These are phyloP conservation scores for Thecophora atra DNA, from an alignment of 2,888 invertebrate species.

Conservation along the genomic window DNA sequence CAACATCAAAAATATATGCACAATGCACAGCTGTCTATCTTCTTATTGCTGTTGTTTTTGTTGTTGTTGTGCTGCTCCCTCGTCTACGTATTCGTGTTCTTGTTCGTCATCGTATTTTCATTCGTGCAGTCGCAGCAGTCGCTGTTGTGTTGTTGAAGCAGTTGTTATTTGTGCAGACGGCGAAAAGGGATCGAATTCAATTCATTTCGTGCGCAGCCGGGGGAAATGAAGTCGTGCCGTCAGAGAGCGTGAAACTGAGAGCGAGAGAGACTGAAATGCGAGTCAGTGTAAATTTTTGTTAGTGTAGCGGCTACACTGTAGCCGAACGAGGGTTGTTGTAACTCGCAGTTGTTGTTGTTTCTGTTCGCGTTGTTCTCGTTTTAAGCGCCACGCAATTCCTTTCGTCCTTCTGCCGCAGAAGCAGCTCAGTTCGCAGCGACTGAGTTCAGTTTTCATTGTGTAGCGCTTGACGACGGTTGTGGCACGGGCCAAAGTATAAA, in stretches of 20 bases:
- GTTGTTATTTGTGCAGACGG: neutral
- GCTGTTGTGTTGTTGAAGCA: neutral
- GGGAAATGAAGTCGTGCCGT: neutral
- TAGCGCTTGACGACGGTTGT: no score
- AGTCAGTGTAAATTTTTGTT: conserved; percentile 28
- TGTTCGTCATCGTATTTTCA: no score
- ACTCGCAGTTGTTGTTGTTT: neutral
- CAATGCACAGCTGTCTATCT: conserved; percentile 29
- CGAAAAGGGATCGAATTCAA: neutral
- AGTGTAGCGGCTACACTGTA: conserved; percentile 35
- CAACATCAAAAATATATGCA: conserved; percentile 19
- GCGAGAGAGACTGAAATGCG: conserved; percentile 8
- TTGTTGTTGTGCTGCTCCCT: conserved; percentile 20
- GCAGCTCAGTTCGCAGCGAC: neutral
- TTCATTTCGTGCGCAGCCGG: no score
- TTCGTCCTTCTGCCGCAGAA: conserved; percentile 1
- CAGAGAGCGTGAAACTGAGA: neutral
- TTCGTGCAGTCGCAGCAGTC: no score
- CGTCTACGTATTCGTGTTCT: no score
- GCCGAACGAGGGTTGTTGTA: conserved; percentile 2
- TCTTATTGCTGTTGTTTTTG: conserved; percentile 5
- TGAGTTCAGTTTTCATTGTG: no score
- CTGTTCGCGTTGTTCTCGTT: conserved; percentile 8
- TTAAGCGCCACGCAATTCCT: neutral
- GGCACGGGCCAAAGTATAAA: no score